phyloP scores from a whole-genome alignment of 2,888 invertebrate species.

The Dolichomitus sp. region DNA sequence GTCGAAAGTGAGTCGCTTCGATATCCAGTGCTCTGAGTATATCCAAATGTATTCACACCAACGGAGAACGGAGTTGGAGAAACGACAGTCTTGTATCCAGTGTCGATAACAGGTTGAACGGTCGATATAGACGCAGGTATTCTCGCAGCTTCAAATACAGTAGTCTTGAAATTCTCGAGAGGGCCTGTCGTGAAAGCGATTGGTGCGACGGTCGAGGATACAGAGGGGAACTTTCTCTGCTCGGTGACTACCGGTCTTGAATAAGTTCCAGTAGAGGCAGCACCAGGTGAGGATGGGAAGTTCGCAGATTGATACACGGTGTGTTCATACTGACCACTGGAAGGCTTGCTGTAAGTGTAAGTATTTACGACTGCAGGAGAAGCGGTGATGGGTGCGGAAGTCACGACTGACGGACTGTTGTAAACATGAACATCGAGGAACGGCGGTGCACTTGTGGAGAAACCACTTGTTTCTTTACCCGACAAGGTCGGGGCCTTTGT shows the following conservation, averaged over 20 bases:
- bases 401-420: constrained; percentile 71
- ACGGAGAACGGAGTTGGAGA: constrained; percentile 74
- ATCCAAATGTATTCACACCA: constrained; percentile 60
- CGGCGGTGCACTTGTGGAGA: constrained; percentile 75
- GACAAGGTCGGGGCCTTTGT: constrained; percentile 50
- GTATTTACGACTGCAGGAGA: constrained; percentile 67
- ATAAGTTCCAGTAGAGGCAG: constrained; percentile 52
- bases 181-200: constrained; percentile 76
- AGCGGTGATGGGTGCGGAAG: constrained; percentile 66
- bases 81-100: constrained; percentile 75
- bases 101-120: constrained; percentile 75
- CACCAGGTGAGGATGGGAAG: constrained; percentile 35
- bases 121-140: constrained; percentile 74
- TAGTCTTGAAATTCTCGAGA: constrained; percentile 76
- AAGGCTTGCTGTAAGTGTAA: constrained; percentile 67
- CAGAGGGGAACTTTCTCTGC: constrained; percentile 49
- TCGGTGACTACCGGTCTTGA: constrained; percentile 44
- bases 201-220: constrained; percentile 72
- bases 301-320: constrained; percentile 57
- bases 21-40: constrained; percentile 58
- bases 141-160: constrained; percentile 74
- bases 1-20: constrained; percentile 62
- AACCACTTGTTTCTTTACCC: constrained; percentile 58
- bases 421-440: constrained; percentile 75
- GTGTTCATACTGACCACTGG: constrained; percentile 48